Evolutionary conservation across 2,888 invertebrate species (phyloP).

Genomic region (Phrixothrix hirtus): DNA sequence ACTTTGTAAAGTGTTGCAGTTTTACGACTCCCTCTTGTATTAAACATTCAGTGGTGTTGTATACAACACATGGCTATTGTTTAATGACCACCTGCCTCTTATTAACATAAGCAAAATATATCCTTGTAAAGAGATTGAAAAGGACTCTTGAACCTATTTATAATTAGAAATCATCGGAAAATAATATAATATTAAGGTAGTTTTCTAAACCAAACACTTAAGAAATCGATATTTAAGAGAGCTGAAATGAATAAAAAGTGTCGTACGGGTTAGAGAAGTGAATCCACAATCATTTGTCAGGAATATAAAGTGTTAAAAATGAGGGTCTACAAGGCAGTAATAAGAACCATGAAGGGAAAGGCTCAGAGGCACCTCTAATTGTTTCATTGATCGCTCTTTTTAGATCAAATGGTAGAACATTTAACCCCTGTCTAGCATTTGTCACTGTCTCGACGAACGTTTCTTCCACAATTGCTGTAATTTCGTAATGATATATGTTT

Average conservation of each 20-base stretch:
- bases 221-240: conserved; percentile 18
- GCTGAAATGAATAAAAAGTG: conserved; percentile 38
- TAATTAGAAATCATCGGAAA: neutral
- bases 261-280: conserved; percentile 36
- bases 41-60: conserved; percentile 9
- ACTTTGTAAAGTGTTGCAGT: conserved; percentile 10
- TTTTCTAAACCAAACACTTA: neutral
- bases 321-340: conserved; percentile 44
- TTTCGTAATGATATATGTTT: conserved; percentile 55
- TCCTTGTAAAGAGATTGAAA: too few species aligned
- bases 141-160: neutral
- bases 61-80: conserved; percentile 11
- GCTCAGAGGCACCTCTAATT: conserved; percentile 45
- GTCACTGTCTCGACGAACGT: conserved; percentile 51
- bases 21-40: conserved; percentile 14
- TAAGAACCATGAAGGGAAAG: conserved; percentile 48
- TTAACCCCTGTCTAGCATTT: conserved; percentile 53
- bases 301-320: conserved; percentile 58
- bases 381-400: conserved; percentile 54
- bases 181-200: neutral
- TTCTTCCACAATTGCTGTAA: conserved; percentile 53
- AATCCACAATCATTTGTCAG: conserved; percentile 52
- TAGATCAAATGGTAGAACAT: conserved; percentile 49
- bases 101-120: conserved; percentile 8
- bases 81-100: conserved; percentile 18